phyloP scores from a whole-genome alignment of 2,797 vertebrate species.

The Rhinichthys osculus region DNA sequence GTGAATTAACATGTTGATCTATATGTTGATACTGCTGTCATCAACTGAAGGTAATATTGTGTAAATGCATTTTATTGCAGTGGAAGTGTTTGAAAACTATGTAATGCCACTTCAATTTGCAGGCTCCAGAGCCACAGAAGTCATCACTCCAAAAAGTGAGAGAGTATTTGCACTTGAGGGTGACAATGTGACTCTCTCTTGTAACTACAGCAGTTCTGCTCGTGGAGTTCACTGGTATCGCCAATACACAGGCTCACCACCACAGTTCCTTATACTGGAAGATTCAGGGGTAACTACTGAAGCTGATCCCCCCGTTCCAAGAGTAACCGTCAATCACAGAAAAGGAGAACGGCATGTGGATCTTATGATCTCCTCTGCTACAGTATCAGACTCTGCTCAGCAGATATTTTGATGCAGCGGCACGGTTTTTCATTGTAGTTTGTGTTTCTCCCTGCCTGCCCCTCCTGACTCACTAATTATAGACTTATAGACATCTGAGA shows the following conservation, averaged over 20 bases:
- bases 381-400: too few species aligned
- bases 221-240: conserved; percentile 34
- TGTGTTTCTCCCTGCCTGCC: too few species aligned
- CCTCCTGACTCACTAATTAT: too few species aligned
- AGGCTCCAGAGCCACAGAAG: conserved; percentile 27
- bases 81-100: neutral
- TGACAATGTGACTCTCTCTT: conserved; percentile 32
- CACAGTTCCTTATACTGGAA: conserved; percentile 5
- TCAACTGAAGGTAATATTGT: too few species aligned
- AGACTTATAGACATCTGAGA: too few species aligned
- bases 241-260: neutral
- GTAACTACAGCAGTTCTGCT: conserved; percentile 41
- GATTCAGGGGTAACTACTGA: neutral
- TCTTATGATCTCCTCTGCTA: too few species aligned
- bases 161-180: neutral
- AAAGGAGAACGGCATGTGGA: too few species aligned
- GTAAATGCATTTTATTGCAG: neutral
- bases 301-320: neutral
- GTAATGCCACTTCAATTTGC: neutral
- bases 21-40: too few species aligned
- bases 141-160: neutral
- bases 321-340: neutral
- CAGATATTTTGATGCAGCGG: too few species aligned
- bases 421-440: too few species aligned
- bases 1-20: too few species aligned